Percentiles rank a stretch among this genome's conserved stretches.
phyloP scores from a whole-genome alignment of 2,113 vertebrate genomes.

The Pelvicachromis taeniatus region DNA sequence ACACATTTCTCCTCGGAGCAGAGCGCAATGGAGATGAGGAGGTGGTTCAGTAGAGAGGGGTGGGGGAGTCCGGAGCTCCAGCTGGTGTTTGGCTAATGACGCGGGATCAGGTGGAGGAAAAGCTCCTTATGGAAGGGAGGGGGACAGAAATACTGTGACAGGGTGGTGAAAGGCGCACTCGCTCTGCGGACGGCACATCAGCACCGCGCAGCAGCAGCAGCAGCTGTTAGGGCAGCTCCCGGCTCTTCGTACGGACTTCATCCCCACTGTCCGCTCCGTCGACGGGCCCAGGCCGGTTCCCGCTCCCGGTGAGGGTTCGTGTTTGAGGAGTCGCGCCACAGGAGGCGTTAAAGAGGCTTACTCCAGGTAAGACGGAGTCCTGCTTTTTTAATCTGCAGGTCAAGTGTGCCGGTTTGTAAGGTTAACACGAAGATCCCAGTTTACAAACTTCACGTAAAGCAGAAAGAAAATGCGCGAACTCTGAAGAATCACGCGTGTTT shows the following conservation, averaged over 20 bases:
- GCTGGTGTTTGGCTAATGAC: conserved; percentile 33
- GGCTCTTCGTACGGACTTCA: neutral
- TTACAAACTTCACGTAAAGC: neutral
- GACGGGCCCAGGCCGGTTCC: neutral
- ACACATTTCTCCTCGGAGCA: neutral
- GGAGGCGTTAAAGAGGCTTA: neutral
- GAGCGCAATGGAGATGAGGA: neutral
- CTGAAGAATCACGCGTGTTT: neutral
- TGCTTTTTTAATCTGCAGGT: neutral
- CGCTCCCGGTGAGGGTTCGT: neutral
- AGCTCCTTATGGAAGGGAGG: conserved; percentile 5
- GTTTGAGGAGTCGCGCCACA: neutral
- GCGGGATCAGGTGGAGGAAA: conserved; percentile 39
- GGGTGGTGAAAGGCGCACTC: neutral
- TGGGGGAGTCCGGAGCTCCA: neutral
- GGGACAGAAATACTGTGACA: neutral
- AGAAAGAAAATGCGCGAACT: neutral
- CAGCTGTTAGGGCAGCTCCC: neutral
- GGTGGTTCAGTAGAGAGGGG: neutral
- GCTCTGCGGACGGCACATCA: neutral
- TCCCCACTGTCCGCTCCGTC: neutral
- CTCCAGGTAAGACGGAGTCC: conserved; percentile 5
- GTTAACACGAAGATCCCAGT: neutral
- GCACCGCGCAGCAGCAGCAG: neutral
- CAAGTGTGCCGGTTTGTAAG: neutral